These are phyloP conservation scores for Aspiorhynchus laticeps DNA, from an alignment of 2,113 vertebrate species.

Conservation along the genomic window DNA sequence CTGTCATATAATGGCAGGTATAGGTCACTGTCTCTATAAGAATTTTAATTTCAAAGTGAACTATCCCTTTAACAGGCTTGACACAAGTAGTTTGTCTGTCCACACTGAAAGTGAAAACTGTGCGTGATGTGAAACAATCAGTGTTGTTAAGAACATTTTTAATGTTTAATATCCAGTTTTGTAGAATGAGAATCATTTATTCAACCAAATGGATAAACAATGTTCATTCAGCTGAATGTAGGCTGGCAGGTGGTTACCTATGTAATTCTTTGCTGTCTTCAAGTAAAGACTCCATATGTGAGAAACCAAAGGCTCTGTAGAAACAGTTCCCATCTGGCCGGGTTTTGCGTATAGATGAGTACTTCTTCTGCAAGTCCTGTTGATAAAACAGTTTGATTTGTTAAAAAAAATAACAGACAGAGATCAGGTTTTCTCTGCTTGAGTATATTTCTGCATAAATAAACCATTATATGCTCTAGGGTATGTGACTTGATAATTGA, in stretches of 20 bases:
- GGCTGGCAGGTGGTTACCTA: slow-evolving; percentile 67
- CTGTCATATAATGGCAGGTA: too few relatives aligned
- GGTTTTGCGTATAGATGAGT: slow-evolving; percentile 88
- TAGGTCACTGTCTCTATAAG: too few relatives aligned
- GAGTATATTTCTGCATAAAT: not conserved
- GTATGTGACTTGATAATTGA: not conserved
- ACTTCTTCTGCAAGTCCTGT: slow-evolving; percentile 91
- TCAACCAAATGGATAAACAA: not conserved
- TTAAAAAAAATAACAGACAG: not conserved
- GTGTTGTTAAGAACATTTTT: not conserved
- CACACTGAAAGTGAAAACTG: not conserved
- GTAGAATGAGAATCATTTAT: not conserved
- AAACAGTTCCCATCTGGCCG: slow-evolving; percentile 94
- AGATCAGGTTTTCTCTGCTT: not conserved
- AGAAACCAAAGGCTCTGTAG: slow-evolving; percentile 92
- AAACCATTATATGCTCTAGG: not conserved
- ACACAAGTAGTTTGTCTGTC: not conserved
- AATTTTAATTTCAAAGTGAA: too few relatives aligned
- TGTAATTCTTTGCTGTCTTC: slow-evolving; percentile 90
- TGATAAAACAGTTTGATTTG: not conserved
- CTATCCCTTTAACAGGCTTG: slow-evolving; percentile 4
- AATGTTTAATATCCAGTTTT: not conserved
- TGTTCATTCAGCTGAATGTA: not conserved
- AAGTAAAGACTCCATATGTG: slow-evolving; percentile 89
- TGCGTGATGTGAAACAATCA: not conserved